A percentile compares a stretch with the other conserved stretches of the same genome.
These are phyloP conservation scores for Phallusia fumigata DNA, from an alignment of 23 tunicate species.

Conservation along the genomic window DNA sequence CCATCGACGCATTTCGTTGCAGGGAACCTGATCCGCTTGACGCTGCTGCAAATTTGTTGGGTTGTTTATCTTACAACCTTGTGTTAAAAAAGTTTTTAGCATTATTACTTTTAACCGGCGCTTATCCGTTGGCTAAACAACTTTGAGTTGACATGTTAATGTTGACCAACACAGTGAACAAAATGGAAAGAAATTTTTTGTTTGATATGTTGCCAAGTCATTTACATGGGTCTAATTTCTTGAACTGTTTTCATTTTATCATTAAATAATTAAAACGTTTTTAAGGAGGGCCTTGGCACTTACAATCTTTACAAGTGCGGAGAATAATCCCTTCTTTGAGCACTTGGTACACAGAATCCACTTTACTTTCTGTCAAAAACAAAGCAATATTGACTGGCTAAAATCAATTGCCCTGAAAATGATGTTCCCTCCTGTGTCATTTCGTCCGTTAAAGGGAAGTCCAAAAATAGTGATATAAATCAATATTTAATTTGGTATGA, in stretches of 20 bases:
- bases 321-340: constrained; percentile 64
- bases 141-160: no score
- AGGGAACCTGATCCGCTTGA: background rate
- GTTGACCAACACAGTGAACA: no score
- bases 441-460: background rate
- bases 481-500: no score
- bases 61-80: background rate
- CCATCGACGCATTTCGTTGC: constrained; percentile 8
- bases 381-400: background rate
- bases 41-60: background rate
- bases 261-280: no score
- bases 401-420: background rate
- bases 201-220: no score
- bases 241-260: no score
- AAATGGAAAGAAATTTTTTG: no score
- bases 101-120: no score
- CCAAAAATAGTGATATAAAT: no score
- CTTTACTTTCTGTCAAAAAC: constrained; percentile 32
- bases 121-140: no score
- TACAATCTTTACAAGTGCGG: constrained; percentile 45
- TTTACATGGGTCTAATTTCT: no score
- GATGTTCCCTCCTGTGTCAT: background rate
- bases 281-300: background rate
- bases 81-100: no score
- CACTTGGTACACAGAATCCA: constrained; percentile 71